These are phyloP conservation scores for Oryzias sinensis DNA, from an alignment of 2,797 vertebrate species.

Conservation along the genomic window DNA sequence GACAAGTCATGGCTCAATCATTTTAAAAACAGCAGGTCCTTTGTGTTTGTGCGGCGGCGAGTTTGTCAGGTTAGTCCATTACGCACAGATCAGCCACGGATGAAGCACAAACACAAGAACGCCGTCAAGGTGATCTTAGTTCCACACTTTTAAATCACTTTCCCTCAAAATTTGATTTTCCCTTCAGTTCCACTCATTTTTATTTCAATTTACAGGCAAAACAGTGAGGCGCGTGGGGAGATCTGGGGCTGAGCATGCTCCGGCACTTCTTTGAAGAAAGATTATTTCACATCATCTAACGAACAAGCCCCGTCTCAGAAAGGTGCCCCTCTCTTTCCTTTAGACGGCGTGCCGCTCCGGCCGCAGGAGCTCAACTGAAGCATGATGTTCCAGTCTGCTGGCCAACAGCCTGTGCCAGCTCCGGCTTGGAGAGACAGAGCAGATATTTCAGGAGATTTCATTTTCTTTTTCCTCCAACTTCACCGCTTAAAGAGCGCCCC, in stretches of 20 bases:
- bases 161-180: constrained; percentile 18
- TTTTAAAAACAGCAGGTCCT: constrained; percentile 58
- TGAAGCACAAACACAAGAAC: constrained; percentile 49
- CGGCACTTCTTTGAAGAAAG: constrained; percentile 19
- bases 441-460: constrained; percentile 3
- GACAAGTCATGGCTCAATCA: constrained; percentile 69
- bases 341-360: constrained; percentile 14
- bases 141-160: constrained; percentile 33
- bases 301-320: constrained; percentile 30
- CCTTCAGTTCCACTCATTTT: constrained; percentile 17
- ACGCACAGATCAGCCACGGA: constrained; percentile 58
- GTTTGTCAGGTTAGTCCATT: constrained; percentile 68
- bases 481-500: constrained; percentile 5
- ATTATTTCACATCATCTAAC: constrained; percentile 37
- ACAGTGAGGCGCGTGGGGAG: not conserved
- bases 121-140: constrained; percentile 56
- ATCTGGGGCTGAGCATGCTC: constrained; percentile 4
- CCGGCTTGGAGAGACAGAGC: not conserved
- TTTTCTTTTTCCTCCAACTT: constrained; percentile 8
- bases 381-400: constrained; percentile 23
- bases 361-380: constrained; percentile 28
- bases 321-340: constrained; percentile 10
- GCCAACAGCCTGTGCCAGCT: constrained; percentile 8
- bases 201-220: constrained; percentile 6
- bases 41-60: constrained; percentile 53